Base-by-base conservation (phyloP, 1,140 invertebrate genomes). In the Mercenaria mercenaria region DNA sequence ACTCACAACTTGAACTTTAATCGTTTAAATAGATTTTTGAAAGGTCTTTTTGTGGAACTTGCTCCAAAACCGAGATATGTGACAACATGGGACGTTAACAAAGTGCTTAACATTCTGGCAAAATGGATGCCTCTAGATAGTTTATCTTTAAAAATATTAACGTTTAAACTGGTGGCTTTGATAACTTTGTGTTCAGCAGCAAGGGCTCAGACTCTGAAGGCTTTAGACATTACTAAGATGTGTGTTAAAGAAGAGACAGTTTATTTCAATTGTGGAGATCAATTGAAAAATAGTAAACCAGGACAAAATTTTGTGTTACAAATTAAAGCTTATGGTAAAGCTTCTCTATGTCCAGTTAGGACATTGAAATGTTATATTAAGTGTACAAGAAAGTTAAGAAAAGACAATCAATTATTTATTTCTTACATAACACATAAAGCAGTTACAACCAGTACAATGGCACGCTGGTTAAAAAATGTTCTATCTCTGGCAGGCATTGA, bases 141-240 rank as follows among this genome's bases (percentile, higher is more conserved):
- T 29, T 52, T 77, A 41, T 52, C 67, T 41, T 37, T 76, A n/a
- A 89, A 89, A 88, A 6, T 85, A 26, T 59, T 74, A 41, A 76
- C 47, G 37, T 76, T 47, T 74, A n/a, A n/a, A n/a, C n/a, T n/a
- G n/a, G n/a, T n/a, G n/a, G n/a, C n/a, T n/a, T n/a, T n/a, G n/a
- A n/a, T 59, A 86, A 82, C 37, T 15, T 61, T 56, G 50, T 29
- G 15, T 52, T 43, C 69, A 10, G 84, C 84, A 10, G 69, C 84
- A 13, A n/a, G 43, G 26, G 29, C 37, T n/a, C 15, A 47, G 37
- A 83, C 32, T 15, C 43, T 83, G 41, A 39, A 39, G 20, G 61
- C 80, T 13, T 50, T 91, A 47, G 61, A 72, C n/a, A 20, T 72
- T 47, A 41, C 43, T 37, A n/a, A 41, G 20, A 23, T 83, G 52